Evolutionary conservation across 2,888 invertebrate species (phyloP).

Genomic region (Ctenicera cuprea): DNA sequence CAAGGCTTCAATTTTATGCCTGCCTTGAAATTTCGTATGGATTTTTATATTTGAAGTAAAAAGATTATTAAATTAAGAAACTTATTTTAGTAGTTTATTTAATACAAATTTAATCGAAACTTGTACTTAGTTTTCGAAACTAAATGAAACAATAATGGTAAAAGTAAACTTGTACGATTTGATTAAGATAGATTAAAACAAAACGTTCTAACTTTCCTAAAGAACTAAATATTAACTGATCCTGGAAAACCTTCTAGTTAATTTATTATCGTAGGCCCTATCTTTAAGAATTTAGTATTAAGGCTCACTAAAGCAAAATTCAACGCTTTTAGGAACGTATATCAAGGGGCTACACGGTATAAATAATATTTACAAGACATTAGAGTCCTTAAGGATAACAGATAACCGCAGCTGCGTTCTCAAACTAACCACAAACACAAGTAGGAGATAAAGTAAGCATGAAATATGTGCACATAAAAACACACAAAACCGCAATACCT

Average conservation of each 20-base stretch:
- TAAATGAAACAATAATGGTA: too few species aligned
- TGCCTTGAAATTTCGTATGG: too few species aligned
- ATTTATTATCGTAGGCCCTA: not conserved
- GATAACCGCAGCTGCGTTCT: conserved; percentile 37
- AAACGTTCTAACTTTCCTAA: too few species aligned
- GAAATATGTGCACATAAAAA: conserved; percentile 38
- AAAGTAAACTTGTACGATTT: too few species aligned
- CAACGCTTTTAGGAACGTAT: not conserved
- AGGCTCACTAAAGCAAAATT: not conserved
- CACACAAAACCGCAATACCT: conserved; percentile 2
- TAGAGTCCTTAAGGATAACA: conserved; percentile 35
- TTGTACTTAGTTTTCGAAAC: too few species aligned
- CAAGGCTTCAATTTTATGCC: not conserved
- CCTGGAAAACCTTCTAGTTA: too few species aligned
- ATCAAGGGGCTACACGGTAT: conserved; percentile 12
- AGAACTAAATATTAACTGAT: too few species aligned
- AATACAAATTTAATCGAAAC: too few species aligned
- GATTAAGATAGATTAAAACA: too few species aligned
- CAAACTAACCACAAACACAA: conserved; percentile 27
- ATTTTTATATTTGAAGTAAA: too few species aligned
- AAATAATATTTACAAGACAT: conserved; percentile 39
- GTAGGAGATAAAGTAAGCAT: conserved; percentile 32
- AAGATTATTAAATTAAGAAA: too few species aligned
- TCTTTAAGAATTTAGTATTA: not conserved
- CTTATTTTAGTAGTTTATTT: too few species aligned